Evolutionary conservation across 2,888 invertebrate species (phyloP).

Genomic region (Tetanocera ferruginea): DNA sequence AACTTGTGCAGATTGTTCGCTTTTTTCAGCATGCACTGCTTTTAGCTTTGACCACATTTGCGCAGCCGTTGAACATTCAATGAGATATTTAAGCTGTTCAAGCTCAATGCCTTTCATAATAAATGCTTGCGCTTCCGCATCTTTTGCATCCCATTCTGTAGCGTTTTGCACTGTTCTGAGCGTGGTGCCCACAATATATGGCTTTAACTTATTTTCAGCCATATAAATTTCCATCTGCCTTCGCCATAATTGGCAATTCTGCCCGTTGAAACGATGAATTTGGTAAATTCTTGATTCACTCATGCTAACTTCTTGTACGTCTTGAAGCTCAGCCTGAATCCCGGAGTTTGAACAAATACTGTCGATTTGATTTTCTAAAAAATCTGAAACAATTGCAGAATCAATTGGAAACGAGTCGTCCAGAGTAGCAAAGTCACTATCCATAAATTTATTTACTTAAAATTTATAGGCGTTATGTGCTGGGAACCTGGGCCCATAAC

Average conservation of each 20-base stretch:
- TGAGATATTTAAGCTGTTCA: slow-evolving; percentile 42
- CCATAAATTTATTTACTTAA: background rate
- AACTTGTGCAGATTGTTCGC: background rate
- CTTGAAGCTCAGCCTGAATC: background rate
- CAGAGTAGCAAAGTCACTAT: background rate
- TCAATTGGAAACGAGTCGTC: background rate
- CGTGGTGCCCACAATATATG: background rate
- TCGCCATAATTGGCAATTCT: background rate
- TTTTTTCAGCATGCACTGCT: slow-evolving; percentile 2
- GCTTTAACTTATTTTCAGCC: no score
- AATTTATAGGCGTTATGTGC: background rate
- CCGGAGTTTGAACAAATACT: background rate
- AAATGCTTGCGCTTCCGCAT: slow-evolving; percentile 47
- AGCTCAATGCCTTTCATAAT: slow-evolving; percentile 45
- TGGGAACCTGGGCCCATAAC: no score
- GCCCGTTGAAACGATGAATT: no score
- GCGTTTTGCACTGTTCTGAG: slow-evolving; percentile 38
- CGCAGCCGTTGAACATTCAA: slow-evolving; percentile 43
- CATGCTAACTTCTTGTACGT: background rate
- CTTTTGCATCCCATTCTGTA: no score
- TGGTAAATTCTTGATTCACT: slow-evolving; percentile 8
- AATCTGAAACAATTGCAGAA: background rate
- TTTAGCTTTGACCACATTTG: slow-evolving; percentile 23
- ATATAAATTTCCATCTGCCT: no score
- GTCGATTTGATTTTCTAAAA: background rate